These are phyloP conservation scores for Brachionus manjavacas DNA, from an alignment of 1,140 invertebrate species.

Conservation along the genomic window DNA sequence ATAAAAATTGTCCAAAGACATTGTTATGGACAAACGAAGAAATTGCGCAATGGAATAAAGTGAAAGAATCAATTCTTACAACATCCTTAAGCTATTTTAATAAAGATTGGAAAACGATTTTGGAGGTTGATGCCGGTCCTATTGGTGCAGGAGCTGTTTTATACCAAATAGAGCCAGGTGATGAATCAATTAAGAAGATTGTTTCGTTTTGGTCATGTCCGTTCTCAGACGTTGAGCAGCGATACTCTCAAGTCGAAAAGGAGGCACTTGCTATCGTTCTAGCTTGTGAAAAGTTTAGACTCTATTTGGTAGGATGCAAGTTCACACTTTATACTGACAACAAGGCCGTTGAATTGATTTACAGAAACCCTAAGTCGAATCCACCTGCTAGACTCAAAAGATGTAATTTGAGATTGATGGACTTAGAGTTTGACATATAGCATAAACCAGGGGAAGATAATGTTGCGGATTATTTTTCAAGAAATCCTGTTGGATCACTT, in stretches of 20 bases:
- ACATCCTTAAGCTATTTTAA: not conserved
- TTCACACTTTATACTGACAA: not conserved
- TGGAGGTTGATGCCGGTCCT: not conserved
- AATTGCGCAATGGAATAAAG: not conserved
- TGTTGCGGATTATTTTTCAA: not conserved
- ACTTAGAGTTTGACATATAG: not conserved
- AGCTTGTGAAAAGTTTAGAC: not conserved
- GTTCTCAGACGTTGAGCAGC: slow-evolving; percentile 45
- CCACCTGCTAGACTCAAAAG: not conserved
- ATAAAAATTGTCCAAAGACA: not conserved
- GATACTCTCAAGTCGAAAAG: slow-evolving; percentile 49
- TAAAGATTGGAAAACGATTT: not conserved
- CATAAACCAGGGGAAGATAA: not conserved
- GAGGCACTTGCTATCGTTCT: slow-evolving; percentile 44
- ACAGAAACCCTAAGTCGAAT: not conserved
- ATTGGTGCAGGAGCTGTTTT: not conserved
- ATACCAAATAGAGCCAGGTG: not conserved
- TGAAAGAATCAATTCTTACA: not conserved
- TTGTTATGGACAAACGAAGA: not conserved
- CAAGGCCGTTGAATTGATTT: not conserved
- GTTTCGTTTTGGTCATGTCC: not conserved
- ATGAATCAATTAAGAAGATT: not conserved
- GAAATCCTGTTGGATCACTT: not conserved
- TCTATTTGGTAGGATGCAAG: not conserved
- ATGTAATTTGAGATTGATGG: not conserved